Percentiles rank a stretch among this genome's conserved stretches.
phyloP scores from a whole-genome alignment of 2,888 invertebrate genomes.

The Drosophila macrospina region DNA sequence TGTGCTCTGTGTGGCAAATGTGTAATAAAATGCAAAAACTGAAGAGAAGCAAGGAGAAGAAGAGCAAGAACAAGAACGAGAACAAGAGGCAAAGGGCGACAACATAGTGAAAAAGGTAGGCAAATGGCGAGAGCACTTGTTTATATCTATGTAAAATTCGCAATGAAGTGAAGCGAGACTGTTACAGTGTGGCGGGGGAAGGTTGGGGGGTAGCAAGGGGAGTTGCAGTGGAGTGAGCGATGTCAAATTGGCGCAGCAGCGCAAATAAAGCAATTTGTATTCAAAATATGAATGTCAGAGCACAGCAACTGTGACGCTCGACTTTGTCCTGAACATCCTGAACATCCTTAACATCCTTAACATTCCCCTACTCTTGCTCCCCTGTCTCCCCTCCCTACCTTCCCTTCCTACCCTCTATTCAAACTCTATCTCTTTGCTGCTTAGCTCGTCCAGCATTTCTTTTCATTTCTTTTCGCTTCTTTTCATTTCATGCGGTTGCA shows the following conservation, averaged over 20 bases:
- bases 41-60: conserved; percentile 9
- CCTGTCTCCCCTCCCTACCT: neutral
- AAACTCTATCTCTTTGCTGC: conserved; percentile 3
- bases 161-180: conserved; percentile 63
- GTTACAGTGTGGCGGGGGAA: conserved; percentile 37
- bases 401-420: neutral
- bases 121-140: conserved; percentile 72
- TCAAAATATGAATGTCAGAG: conserved; percentile 84
- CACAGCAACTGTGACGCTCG: conserved; percentile 70
- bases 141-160: conserved; percentile 78
- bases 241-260: conserved; percentile 76
- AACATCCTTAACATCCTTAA: neutral
- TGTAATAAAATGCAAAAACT: conserved; percentile 76
- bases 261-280: conserved; percentile 85
- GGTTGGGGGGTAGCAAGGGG: conserved; percentile 1
- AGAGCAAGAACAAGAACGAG: no score
- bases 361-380: no score
- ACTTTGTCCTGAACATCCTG: conserved; percentile 36
- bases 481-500: conserved; percentile 63
- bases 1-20: conserved; percentile 54
- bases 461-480: no score
- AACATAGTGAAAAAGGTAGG: conserved; percentile 66
- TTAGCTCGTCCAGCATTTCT: conserved; percentile 28
- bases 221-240: neutral
- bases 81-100: no score